phyloP scores from a whole-genome alignment of 2,113 vertebrate species.

The Equus przewalskii region DNA sequence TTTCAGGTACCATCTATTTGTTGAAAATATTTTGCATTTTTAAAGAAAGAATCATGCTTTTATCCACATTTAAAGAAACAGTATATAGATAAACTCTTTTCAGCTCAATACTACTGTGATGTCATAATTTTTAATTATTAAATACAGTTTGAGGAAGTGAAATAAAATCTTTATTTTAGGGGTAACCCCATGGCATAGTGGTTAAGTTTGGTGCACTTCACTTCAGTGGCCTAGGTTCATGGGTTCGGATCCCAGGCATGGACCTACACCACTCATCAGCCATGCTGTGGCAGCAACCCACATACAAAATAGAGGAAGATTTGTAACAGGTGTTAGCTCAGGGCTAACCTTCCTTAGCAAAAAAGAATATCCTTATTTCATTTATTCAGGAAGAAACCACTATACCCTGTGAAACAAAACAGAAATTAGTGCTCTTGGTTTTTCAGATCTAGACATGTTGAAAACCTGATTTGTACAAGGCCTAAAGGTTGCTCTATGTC shows the following conservation, averaged over 20 bases:
- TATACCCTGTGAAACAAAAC: not conserved
- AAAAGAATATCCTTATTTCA: not conserved
- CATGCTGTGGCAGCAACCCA: too few relatives aligned
- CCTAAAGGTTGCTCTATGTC: not conserved
- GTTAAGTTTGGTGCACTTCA: too few relatives aligned
- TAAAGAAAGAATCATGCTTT: not conserved
- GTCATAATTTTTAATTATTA: not conserved
- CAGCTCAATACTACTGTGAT: not conserved
- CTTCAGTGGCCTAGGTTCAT: too few relatives aligned
- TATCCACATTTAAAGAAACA: not conserved
- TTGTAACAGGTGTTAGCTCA: too few relatives aligned
- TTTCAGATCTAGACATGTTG: not conserved
- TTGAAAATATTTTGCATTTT: slow-evolving; percentile 13
- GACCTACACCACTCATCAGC: too few relatives aligned
- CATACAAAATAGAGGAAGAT: too few relatives aligned
- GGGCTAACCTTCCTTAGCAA: too few relatives aligned
- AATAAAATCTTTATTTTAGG: not conserved
- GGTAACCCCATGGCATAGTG: too few relatives aligned
- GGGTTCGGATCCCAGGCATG: too few relatives aligned
- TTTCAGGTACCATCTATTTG: not conserved
- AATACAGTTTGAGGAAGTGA: not conserved
- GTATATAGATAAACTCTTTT: not conserved
- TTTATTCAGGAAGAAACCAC: not conserved
- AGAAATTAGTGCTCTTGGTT: not conserved
- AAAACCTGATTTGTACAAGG: not conserved